phyloP scores from a whole-genome alignment of 2,797 vertebrate species.

The Avahi laniger region DNA sequence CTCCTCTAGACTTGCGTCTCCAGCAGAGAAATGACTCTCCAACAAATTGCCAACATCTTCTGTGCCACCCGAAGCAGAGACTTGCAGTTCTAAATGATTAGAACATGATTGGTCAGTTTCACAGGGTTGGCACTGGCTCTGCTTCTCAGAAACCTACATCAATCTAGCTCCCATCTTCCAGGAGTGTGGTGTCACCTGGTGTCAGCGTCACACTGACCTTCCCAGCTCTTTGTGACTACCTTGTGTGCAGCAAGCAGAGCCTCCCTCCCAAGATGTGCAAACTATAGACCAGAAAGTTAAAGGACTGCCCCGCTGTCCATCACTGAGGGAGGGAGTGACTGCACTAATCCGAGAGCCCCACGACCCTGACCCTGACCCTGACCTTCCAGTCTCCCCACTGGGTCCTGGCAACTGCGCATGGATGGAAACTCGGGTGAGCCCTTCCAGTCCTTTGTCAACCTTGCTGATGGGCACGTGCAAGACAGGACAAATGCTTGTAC shows the following conservation, averaged over 20 bases:
- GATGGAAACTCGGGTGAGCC: neutral
- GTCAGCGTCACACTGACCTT: neutral
- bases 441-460: constrained; percentile 60
- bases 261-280: neutral
- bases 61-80: constrained; percentile 78
- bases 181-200: neutral
- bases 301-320: neutral
- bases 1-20: constrained; percentile 81
- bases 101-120: constrained; percentile 88
- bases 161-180: constrained; percentile 5
- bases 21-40: constrained; percentile 76
- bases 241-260: neutral
- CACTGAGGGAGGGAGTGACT: neutral
- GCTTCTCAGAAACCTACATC: constrained; percentile 58
- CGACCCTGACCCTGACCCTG: neutral
- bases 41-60: constrained; percentile 82
- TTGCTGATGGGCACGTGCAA: neutral
- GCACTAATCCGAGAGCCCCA: neutral
- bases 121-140: constrained; percentile 50
- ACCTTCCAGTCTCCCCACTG: neutral
- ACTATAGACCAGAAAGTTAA: neutral
- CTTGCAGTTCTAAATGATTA: constrained; percentile 87
- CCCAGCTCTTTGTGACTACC: neutral
- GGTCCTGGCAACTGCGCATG: neutral
- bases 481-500: neutral